Conservation (phyloP, 1,140 invertebrate species). For the Gryllus bimaculatus region DNA sequence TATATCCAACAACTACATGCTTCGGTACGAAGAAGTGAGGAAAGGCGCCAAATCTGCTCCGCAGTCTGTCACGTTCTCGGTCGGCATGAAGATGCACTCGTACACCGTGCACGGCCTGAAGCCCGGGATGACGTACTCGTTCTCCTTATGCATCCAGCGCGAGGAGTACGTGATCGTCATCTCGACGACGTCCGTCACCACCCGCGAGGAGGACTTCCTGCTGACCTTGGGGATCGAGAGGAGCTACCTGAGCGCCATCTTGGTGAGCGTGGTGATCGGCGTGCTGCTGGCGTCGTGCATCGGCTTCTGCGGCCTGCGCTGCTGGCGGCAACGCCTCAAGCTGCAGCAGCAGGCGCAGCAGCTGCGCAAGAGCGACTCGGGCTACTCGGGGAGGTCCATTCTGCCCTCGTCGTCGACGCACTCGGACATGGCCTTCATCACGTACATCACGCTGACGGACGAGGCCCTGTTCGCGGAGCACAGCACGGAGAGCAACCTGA, state of each 20-base stretch:
- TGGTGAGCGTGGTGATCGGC: conserved; percentile 15
- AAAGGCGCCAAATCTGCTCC: not conserved
- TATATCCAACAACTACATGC: conserved; percentile 23
- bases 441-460: conserved; percentile 22
- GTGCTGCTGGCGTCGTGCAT: conserved; percentile 16
- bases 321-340: conserved; percentile 16
- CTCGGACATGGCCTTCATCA: conserved; percentile 23
- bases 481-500: conserved; percentile 19
- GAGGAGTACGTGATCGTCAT: conserved; percentile 23
- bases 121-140: conserved; percentile 23
- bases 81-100: conserved; percentile 24
- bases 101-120: conserved; percentile 26
- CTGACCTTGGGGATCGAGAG: conserved; percentile 24
- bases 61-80: conserved; percentile 19
- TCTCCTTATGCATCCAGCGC: conserved; percentile 23
- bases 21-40: conserved; percentile 22
- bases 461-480: conserved; percentile 18
- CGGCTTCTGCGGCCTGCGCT: conserved; percentile 16
- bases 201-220: conserved; percentile 24
- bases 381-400: conserved; percentile 15
- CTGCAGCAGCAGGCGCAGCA: conserved; percentile 10
- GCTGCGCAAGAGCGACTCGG: conserved; percentile 17
- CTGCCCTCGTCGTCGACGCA: conserved; percentile 21
- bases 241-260: conserved; percentile 20
- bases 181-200: conserved; percentile 22